phyloP scores from a whole-genome alignment of 2,797 vertebrate species.

The Ceryle rudis region DNA sequence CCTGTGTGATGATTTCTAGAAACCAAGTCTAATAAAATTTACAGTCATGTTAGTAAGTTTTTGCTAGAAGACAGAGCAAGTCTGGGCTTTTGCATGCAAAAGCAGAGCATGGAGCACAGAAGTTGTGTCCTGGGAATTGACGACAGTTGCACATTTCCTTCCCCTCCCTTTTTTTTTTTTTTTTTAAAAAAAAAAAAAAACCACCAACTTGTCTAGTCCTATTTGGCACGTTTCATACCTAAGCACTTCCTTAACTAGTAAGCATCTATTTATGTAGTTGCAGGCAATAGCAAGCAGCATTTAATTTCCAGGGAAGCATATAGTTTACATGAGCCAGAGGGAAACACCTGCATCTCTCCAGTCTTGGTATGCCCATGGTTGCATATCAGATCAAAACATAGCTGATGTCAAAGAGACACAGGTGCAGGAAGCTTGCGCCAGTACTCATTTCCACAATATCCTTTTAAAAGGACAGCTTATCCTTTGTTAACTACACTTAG shows the following conservation, averaged over 20 bases:
- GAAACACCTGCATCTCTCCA: constrained; percentile 71
- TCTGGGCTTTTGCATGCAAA: background rate
- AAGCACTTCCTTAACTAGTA: constrained; percentile 10
- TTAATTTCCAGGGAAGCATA: constrained; percentile 37
- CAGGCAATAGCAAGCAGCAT: background rate
- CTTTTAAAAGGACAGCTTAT: constrained; percentile 60
- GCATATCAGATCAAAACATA: constrained; percentile 58
- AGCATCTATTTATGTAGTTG: background rate
- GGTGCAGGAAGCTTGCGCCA: constrained; percentile 64
- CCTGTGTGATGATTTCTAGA: background rate
- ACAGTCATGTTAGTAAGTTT: background rate
- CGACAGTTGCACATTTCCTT: background rate
- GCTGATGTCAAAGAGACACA: constrained; percentile 55
- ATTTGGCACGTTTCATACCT: background rate
- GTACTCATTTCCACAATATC: constrained; percentile 42
- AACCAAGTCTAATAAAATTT: background rate
- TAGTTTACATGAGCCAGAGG: constrained; percentile 54
- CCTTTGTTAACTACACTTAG: constrained; percentile 4
- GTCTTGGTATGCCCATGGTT: constrained; percentile 13
- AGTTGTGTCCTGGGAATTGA: background rate
- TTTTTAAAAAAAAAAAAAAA: background rate
- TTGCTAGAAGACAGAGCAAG: background rate
- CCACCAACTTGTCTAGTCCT: background rate
- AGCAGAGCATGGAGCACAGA: background rate
- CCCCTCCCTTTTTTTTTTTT: background rate